Percentiles rank a stretch among this genome's conserved stretches.
Evolutionary conservation across 2,797 vertebrate species (phyloP).

Genomic region (Liparis tanakae): DNA sequence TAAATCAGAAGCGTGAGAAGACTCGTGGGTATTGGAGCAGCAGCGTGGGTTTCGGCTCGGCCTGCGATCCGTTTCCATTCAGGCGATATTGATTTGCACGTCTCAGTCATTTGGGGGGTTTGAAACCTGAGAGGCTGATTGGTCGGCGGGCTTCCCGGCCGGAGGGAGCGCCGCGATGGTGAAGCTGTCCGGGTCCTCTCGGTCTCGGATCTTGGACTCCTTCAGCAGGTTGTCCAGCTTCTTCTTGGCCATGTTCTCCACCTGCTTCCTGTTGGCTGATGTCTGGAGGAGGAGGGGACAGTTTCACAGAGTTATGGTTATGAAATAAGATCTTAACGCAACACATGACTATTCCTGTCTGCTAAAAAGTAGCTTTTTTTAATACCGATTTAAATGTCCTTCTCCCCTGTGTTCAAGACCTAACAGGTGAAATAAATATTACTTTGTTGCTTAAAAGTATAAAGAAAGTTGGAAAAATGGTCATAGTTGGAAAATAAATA

Average conservation of each 20-base stretch:
- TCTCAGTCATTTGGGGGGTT: no score
- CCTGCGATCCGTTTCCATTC: not conserved
- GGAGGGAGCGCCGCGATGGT: constrained; percentile 85
- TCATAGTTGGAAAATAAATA: not conserved
- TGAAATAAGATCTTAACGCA: not conserved
- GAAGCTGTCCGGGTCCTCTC: constrained; percentile 93
- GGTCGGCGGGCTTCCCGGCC: constrained; percentile 76
- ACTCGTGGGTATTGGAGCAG: no score
- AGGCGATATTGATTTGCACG: not conserved
- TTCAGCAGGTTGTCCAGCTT: constrained; percentile 96
- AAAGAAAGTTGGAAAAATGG: no score
- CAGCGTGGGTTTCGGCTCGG: no score
- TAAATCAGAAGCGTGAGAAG: not conserved
- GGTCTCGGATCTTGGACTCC: constrained; percentile 94
- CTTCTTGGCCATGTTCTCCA: constrained; percentile 95
- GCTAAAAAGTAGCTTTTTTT: not conserved
- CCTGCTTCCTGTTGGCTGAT: constrained; percentile 90
- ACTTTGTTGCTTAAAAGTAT: not conserved
- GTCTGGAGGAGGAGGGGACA: constrained; percentile 78
- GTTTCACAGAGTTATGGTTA: not conserved
- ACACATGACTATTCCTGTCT: not conserved
- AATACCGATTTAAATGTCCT: not conserved
- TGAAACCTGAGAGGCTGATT: constrained; percentile 82
- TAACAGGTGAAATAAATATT: not conserved
- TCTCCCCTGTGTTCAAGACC: not conserved